phyloP scores from a whole-genome alignment of 2,797 vertebrate genomes.

The Micropoecilia bifurca region DNA sequence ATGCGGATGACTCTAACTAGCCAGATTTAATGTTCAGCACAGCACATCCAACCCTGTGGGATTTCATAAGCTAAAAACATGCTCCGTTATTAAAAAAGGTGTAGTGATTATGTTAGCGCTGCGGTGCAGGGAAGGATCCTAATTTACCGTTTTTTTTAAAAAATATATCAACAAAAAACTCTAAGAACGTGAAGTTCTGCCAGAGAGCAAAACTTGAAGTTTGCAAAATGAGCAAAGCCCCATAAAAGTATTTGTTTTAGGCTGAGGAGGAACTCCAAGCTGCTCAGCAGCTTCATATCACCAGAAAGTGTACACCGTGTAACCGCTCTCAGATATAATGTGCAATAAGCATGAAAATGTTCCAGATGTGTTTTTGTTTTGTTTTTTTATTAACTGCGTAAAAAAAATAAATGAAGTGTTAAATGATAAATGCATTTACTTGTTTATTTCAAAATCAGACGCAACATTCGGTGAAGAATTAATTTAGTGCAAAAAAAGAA shows the following conservation, averaged over 20 bases:
- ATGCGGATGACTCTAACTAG: constrained; percentile 41
- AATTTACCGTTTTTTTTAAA: constrained; percentile 9
- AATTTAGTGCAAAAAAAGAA: neutral
- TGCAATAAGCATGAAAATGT: neutral
- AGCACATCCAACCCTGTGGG: constrained; percentile 18
- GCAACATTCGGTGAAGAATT: constrained; percentile 10
- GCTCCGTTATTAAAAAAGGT: constrained; percentile 13
- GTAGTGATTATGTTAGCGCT: constrained; percentile 8
- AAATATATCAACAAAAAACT: constrained; percentile 9
- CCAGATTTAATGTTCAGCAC: constrained; percentile 31
- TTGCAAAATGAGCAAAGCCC: neutral
- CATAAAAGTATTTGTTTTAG: constrained; percentile 15
- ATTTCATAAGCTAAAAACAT: constrained; percentile 27
- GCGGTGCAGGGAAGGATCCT: constrained; percentile 2
- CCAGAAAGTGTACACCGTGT: neutral
- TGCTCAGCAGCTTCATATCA: constrained; percentile 7
- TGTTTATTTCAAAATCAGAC: constrained; percentile 6
- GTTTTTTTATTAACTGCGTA: neutral
- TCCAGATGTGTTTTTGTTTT: neutral
- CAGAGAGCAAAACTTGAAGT: neutral
- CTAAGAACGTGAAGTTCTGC: neutral
- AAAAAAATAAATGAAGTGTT: neutral
- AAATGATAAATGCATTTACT: accelerated
- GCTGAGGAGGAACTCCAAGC: neutral
- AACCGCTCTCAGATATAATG: constrained; percentile 8